Evolutionary conservation across 2,113 vertebrate species (phyloP).

Genomic region (Halichoeres trimaculatus): DNA sequence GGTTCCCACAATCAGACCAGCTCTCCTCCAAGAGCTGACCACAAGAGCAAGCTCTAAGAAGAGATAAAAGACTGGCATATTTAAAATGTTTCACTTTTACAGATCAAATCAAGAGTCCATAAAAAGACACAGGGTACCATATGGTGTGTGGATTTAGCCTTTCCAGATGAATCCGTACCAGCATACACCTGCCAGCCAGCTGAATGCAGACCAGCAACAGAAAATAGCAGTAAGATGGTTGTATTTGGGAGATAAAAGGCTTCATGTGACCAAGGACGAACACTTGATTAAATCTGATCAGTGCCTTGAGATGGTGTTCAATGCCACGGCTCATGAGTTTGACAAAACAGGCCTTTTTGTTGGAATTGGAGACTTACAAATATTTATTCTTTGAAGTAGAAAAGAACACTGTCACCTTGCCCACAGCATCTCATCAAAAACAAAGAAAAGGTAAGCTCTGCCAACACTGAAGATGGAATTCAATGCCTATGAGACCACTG

Average conservation of each 20-base stretch:
- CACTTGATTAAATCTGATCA: background rate
- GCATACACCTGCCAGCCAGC: background rate
- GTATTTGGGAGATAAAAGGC: background rate
- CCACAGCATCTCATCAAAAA: background rate
- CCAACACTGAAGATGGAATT: background rate
- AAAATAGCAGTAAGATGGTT: background rate
- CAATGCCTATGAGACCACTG: slow-evolving; percentile 5
- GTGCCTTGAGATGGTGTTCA: background rate
- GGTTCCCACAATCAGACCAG: background rate
- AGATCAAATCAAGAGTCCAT: background rate
- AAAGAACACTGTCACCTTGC: background rate
- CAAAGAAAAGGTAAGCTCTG: background rate
- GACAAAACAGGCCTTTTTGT: background rate
- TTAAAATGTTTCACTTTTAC: background rate
- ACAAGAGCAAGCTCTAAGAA: background rate
- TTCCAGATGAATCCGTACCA: background rate
- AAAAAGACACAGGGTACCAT: background rate
- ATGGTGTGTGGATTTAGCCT: background rate
- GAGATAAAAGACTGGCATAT: background rate
- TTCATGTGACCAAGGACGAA: background rate
- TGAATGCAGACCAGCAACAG: background rate
- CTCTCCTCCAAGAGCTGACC: background rate
- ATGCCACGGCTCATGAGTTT: background rate
- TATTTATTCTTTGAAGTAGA: no score
- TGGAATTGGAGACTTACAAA: background rate